These are phyloP conservation scores for Pelodytes ibericus DNA, from an alignment of 2,797 vertebrate genomes.

Conservation along the genomic window DNA sequence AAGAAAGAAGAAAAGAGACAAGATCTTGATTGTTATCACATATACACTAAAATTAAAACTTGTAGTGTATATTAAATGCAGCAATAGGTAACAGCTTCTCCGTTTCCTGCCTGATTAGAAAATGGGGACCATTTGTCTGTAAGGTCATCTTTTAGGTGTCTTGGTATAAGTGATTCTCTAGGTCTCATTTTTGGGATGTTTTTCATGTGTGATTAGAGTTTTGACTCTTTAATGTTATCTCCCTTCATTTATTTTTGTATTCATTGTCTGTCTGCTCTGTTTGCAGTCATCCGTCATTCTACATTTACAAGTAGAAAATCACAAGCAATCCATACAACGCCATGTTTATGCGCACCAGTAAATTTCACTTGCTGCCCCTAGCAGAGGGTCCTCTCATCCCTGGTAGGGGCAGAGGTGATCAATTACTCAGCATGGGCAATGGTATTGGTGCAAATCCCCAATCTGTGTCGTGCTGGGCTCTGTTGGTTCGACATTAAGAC, in stretches of 20 bases:
- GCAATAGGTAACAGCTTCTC: no score
- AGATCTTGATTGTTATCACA: no score
- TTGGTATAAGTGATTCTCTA: no score
- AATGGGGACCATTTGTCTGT: no score
- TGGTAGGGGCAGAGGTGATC: slow-evolving; percentile 52
- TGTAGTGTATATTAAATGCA: no score
- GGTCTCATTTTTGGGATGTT: no score
- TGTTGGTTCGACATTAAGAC: slow-evolving; percentile 70
- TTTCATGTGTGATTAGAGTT: no score
- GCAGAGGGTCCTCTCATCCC: background rate
- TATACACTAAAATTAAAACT: no score
- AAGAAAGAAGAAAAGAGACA: background rate
- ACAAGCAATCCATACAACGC: background rate
- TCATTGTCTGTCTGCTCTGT: background rate
- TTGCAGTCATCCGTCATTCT: background rate
- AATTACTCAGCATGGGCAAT: slow-evolving; percentile 61
- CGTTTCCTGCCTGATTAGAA: no score
- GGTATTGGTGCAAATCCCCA: slow-evolving; percentile 62
- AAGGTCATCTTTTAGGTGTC: no score
- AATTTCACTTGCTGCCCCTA: background rate
- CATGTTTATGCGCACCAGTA: background rate
- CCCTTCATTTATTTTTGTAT: background rate
- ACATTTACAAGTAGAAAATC: background rate
- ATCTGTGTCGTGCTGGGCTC: slow-evolving; percentile 68
- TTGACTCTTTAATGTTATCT: no score